Percentiles rank a stretch among this genome's conserved stretches.
phyloP scores from a whole-genome alignment of 2,797 vertebrate genomes.

The Lerista edwardsae region DNA sequence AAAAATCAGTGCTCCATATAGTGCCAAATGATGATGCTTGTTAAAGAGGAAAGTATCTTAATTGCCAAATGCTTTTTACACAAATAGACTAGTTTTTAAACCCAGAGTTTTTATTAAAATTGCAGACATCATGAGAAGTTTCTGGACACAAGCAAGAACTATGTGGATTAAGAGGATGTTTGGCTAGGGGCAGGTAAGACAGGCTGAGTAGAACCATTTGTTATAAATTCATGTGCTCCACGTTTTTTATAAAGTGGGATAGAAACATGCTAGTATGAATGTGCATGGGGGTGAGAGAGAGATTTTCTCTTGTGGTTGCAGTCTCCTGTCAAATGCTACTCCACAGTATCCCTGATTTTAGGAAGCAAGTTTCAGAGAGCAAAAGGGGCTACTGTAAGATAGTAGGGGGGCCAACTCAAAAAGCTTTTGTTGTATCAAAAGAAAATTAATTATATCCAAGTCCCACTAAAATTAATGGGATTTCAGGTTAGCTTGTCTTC shows the following conservation, averaged over 20 bases:
- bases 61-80: neutral
- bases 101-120: neutral
- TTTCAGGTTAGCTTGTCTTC: too few relatives aligned
- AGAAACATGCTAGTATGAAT: neutral
- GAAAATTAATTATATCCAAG: too few relatives aligned
- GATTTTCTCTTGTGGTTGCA: neutral
- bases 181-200: neutral
- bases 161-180: neutral
- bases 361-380: neutral
- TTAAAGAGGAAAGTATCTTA: slow-evolving; percentile 5
- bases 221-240: neutral
- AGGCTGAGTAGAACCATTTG: neutral
- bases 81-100: too few relatives aligned
- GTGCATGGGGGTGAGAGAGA: neutral
- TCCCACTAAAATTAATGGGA: too few relatives aligned
- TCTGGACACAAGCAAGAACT: neutral
- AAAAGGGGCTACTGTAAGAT: neutral
- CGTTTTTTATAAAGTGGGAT: neutral
- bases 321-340: neutral
- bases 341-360: neutral
- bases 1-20: slow-evolving; percentile 39
- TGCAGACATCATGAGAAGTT: neutral
- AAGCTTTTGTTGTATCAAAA: too few relatives aligned
- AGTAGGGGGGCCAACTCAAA: too few relatives aligned
- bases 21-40: slow-evolving; percentile 24